Percentiles rank a stretch among this genome's conserved stretches.
These are phyloP conservation scores for Rutilus rutilus DNA, from an alignment of 2,113 vertebrate species.

Conservation along the genomic window DNA sequence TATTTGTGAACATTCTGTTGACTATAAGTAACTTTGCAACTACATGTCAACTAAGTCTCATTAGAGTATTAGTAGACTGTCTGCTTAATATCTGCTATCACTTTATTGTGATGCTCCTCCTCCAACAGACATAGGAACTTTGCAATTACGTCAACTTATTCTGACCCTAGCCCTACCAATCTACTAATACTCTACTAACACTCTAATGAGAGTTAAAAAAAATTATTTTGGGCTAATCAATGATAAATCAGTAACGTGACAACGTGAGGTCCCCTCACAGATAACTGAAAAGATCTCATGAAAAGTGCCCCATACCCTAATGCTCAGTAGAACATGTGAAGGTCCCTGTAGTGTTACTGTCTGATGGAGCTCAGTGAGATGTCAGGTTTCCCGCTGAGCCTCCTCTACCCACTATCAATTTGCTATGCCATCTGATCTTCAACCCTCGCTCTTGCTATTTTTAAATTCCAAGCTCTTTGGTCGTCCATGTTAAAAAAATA, in stretches of 20 bases:
- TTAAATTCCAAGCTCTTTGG: conserved; percentile 5
- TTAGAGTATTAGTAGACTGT: no score
- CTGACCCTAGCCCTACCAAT: no score
- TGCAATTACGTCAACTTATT: no score
- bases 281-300: conserved; percentile 10
- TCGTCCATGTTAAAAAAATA: neutral
- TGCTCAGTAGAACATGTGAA: conserved; percentile 22
- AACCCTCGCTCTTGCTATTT: conserved; percentile 43
- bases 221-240: neutral
- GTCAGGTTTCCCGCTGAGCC: conserved; percentile 47
- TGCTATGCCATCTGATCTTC: conserved; percentile 64
- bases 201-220: no score
- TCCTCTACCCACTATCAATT: conserved; percentile 58
- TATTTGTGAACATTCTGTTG: no score
- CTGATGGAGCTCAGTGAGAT: conserved; percentile 40
- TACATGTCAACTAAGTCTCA: no score
- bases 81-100: no score
- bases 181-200: no score
- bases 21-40: no score
- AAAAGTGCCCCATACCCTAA: conserved; percentile 20
- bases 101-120: no score
- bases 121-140: no score
- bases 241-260: neutral
- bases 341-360: conserved; percentile 17
- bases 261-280: conserved; percentile 21